A percentile compares a stretch with the other conserved stretches of the same genome.
phyloP scores from a whole-genome alignment of 2,113 vertebrate genomes.

The Cranoglanis bouderius region DNA sequence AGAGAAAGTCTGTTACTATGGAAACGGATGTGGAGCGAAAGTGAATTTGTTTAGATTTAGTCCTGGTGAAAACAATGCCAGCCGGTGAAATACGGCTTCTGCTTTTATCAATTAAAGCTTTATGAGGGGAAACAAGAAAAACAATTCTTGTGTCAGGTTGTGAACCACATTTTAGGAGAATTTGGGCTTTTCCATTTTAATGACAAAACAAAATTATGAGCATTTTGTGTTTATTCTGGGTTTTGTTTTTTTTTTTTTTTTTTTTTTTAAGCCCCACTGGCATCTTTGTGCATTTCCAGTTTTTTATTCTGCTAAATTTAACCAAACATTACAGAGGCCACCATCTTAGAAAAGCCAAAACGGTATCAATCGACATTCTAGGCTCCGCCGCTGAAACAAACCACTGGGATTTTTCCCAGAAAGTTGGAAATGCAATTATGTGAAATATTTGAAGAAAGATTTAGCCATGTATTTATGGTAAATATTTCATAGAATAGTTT shows the following conservation, averaged over 20 bases:
- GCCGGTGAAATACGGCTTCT: constrained; percentile 65
- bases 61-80: constrained; percentile 61
- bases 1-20: constrained; percentile 68
- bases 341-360: background rate
- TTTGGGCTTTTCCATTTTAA: constrained; percentile 9
- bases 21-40: constrained; percentile 64
- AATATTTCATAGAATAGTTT: background rate
- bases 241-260: background rate
- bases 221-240: background rate
- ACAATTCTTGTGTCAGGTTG: background rate
- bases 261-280: too few species aligned
- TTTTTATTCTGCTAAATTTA: background rate
- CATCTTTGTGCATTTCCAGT: background rate
- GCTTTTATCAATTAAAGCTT: constrained; percentile 60
- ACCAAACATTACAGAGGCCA: background rate
- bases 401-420: background rate
- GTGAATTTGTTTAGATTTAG: constrained; percentile 62
- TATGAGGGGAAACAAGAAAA: constrained; percentile 58
- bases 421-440: background rate
- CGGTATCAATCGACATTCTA: background rate
- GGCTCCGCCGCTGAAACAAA: background rate
- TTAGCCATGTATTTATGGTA: background rate
- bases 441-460: background rate
- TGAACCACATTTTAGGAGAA: background rate
- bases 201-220: constrained; percentile 15